Base-by-base conservation (phyloP, 2,797 vertebrate genomes). In the Lagocephalus sceleratus region DNA sequence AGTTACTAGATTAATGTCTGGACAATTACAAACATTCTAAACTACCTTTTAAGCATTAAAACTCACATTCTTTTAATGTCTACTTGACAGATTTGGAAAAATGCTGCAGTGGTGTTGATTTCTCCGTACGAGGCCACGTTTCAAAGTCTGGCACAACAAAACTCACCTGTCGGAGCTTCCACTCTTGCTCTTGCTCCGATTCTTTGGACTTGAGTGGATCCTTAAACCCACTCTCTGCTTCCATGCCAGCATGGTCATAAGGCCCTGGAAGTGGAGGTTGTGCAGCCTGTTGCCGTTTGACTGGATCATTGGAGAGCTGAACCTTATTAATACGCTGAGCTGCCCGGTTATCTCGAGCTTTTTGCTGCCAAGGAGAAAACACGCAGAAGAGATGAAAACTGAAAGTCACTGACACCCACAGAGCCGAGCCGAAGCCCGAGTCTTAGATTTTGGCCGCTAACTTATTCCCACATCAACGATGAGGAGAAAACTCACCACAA, bases 251-350 rank as follows among this genome's bases (percentile, higher is more conserved):
- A 0, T 92, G 87, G 73, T 97, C 94, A 8, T 89, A 91, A 29
- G 82, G 87, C 23, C 93, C 94, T 0, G 16, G 47, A 0, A 7
- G 38, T 1, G 40, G 40, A 0, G 40, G 6, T 19, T 6, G 64
- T 2, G 65, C 85, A 20, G 91, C 90, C 5, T 89, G 94, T 52
- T 92, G 92, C 35, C 90, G 92, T 79, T 94, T 96, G 77, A 96
- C 79, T 0, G 92, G 89, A 49, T 99, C 97, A 7, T 92, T 94
- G 61, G 93, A 93, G 88, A 95, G 88, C 75, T 98, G 95, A 40
- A 96, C 96, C 85, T 98, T 98, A 90, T 92, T 98, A 68, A 99
- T 97, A 20, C 97, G 95, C 50, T 95, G 90, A 38, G 96, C 95
- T 0, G 97, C 93, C 25, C 97, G 92, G 87, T 99, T 99, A 76